Evolutionary conservation across 2,113 vertebrate genomes (phyloP).

Genomic region (Podarcis muralis): DNA sequence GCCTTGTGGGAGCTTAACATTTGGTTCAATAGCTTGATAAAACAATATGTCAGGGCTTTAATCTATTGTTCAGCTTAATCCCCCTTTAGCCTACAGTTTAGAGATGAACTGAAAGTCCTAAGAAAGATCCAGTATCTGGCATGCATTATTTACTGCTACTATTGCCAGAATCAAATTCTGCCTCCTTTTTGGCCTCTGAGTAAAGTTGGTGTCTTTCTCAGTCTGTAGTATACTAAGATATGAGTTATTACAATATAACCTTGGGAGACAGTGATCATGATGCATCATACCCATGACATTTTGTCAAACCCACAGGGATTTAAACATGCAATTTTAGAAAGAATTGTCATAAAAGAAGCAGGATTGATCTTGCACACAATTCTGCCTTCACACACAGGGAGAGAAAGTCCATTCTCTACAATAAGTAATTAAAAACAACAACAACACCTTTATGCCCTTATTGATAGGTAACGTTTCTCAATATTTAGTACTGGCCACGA

Average conservation of each 20-base stretch:
- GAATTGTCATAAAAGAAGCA: neutral
- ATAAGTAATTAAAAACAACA: neutral
- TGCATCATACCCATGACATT: neutral
- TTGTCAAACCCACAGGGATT: constrained; percentile 13
- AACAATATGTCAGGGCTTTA: neutral
- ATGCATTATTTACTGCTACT: neutral
- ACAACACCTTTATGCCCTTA: neutral
- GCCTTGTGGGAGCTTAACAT: neutral
- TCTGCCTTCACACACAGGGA: neutral
- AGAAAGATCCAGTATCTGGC: neutral
- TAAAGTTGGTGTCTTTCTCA: constrained; percentile 16
- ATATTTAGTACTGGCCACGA: neutral
- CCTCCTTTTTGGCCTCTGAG: neutral
- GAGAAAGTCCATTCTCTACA: neutral
- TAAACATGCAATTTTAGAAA: neutral
- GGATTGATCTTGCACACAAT: neutral
- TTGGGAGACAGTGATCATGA: constrained; percentile 16
- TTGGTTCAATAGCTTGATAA: neutral
- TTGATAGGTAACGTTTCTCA: neutral
- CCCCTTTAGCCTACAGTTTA: neutral
- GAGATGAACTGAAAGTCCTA: neutral
- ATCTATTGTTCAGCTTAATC: neutral
- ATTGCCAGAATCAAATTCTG: neutral
- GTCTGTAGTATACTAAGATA: neutral
- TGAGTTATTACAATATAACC: constrained; percentile 13